phyloP scores from a whole-genome alignment of 2,888 invertebrate species.

The Oscheius sp. region DNA sequence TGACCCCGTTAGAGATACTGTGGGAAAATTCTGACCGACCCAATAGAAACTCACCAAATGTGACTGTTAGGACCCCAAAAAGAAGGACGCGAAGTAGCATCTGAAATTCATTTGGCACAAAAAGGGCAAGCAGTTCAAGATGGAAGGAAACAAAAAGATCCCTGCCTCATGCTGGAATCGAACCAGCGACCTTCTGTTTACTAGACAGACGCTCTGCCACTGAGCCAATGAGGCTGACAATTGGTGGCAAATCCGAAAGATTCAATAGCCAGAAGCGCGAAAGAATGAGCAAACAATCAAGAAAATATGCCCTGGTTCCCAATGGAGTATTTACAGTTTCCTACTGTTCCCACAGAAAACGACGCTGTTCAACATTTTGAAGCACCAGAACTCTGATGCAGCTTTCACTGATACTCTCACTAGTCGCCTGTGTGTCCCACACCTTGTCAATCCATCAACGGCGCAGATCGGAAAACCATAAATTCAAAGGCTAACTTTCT shows the following conservation, averaged over 20 bases:
- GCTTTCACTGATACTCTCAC: not conserved
- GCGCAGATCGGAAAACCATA: constrained; percentile 21
- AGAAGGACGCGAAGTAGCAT: constrained; percentile 12
- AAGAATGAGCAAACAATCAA: too few relatives aligned
- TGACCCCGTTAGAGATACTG: not conserved
- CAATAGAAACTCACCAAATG: not conserved
- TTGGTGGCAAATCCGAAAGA: too few relatives aligned
- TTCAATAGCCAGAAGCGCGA: too few relatives aligned
- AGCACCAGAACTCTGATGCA: not conserved
- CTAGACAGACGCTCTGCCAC: constrained; percentile 70
- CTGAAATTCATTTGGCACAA: not conserved
- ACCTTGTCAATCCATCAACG: constrained; percentile 13
- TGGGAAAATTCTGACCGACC: not conserved
- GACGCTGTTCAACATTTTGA: not conserved
- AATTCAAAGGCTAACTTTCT: constrained; percentile 18
- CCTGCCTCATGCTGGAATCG: constrained; percentile 67
- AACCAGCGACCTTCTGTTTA: constrained; percentile 70
- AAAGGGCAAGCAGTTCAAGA: not conserved
- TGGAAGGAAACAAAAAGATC: not conserved
- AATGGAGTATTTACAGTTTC: too few relatives aligned
- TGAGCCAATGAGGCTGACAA: constrained; percentile 64
- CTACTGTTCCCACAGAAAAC: not conserved
- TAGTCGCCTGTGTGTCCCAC: not conserved
- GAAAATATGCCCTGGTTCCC: too few relatives aligned
- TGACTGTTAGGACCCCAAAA: constrained; percentile 16